Conservation (phyloP, 2,113 vertebrate genomes). For the Brachypteracias leptosomus region DNA sequence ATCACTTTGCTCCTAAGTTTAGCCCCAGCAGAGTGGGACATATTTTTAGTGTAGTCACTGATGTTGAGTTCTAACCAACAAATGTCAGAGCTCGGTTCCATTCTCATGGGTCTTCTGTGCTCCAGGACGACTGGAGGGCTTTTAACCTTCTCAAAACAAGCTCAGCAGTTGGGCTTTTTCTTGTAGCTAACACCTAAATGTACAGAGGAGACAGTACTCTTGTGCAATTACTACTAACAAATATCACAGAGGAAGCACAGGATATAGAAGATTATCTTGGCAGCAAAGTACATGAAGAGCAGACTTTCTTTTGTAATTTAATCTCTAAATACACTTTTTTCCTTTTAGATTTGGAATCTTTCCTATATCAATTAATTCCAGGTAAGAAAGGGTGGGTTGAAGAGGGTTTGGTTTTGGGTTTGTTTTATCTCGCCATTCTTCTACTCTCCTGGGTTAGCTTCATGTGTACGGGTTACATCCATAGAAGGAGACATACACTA, state of each 20-base stretch:
- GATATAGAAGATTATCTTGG: neutral
- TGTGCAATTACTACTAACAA: neutral
- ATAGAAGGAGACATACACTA: neutral
- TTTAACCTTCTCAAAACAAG: neutral
- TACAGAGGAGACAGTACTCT: neutral
- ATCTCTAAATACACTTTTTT: neutral
- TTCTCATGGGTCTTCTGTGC: neutral
- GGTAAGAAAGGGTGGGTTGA: neutral
- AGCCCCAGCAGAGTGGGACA: neutral
- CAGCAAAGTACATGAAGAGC: neutral
- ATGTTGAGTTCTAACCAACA: neutral
- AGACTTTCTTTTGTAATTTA: neutral
- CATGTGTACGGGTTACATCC: neutral
- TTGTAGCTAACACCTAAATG: neutral
- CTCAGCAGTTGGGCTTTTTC: neutral
- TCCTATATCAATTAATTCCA: neutral
- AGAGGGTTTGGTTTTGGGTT: neutral
- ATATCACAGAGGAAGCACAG: neutral
- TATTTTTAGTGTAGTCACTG: neutral
- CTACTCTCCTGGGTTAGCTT: neutral
- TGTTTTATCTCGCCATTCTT: neutral
- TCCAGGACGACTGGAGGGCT: neutral
- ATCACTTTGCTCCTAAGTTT: neutral
- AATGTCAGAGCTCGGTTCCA: neutral
- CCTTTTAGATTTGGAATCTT: neutral